Conservation (phyloP, 2,797 vertebrate species). For the Takifugu ocellatus region DNA sequence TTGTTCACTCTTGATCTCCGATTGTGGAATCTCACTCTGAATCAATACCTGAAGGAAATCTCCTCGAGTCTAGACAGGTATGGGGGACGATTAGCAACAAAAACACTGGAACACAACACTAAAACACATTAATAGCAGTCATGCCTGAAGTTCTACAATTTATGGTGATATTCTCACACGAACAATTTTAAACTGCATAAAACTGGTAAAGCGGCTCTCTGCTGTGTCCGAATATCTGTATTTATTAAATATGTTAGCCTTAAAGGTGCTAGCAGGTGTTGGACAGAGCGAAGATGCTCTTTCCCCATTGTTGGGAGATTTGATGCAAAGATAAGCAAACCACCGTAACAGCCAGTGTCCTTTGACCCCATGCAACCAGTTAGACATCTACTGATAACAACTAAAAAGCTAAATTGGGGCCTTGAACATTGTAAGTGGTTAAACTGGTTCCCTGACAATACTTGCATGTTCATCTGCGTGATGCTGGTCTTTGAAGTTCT, state of each 20-base stretch:
- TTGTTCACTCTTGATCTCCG: conserved; percentile 26
- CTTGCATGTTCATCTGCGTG: conserved; percentile 38
- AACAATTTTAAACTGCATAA: too few relatives aligned
- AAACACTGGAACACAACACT: not conserved
- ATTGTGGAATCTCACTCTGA: conserved; percentile 56
- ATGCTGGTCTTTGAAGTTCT: conserved; percentile 72
- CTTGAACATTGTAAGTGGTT: too few relatives aligned
- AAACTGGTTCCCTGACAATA: too few relatives aligned
- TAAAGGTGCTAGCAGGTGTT: not conserved
- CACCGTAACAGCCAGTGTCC: too few relatives aligned
- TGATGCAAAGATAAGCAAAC: too few relatives aligned
- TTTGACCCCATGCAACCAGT: too few relatives aligned
- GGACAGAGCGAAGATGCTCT: not conserved
- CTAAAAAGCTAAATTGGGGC: too few relatives aligned
- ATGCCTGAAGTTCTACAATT: not conserved
- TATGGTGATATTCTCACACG: too few relatives aligned
- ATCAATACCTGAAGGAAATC: conserved; percentile 70
- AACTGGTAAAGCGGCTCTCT: too few relatives aligned
- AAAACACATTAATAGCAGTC: not conserved
- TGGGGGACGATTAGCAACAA: conserved; percentile 2
- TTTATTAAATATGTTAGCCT: not conserved
- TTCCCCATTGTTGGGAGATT: too few relatives aligned
- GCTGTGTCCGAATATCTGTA: not conserved
- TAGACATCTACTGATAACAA: too few relatives aligned
- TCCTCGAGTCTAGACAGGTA: conserved; percentile 27